A percentile compares a stretch with the other conserved stretches of the same genome.
Conservation (phyloP, 2,888 invertebrate species). For the Hydraecia micacea region DNA sequence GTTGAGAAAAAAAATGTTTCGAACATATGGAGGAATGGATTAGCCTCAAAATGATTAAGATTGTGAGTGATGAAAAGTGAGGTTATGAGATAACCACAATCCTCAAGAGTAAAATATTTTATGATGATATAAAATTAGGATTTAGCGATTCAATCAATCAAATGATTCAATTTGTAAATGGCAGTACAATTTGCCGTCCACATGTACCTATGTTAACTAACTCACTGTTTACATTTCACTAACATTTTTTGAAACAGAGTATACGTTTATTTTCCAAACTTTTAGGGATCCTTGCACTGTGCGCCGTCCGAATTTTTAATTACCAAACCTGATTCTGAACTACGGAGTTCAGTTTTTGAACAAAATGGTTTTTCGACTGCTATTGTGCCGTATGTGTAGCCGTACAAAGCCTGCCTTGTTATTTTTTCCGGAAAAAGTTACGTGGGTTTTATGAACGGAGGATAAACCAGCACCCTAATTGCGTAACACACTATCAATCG, state of each 20-base stretch:
- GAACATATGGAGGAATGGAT: too few relatives aligned
- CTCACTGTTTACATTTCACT: neutral
- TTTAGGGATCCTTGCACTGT: conserved; percentile 31
- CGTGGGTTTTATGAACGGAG: neutral
- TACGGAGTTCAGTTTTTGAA: conserved; percentile 15
- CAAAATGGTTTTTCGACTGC: conserved; percentile 2
- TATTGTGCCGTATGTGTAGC: neutral
- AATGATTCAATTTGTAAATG: neutral
- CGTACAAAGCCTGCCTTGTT: neutral
- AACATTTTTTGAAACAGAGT: neutral
- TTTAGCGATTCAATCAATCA: neutral
- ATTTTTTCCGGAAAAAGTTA: neutral
- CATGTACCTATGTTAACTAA: neutral
- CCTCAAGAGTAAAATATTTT: neutral
- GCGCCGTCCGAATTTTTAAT: conserved; percentile 40
- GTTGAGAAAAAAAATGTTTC: too few relatives aligned
- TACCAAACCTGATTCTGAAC: conserved; percentile 26
- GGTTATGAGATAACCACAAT: neutral
- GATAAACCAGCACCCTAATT: too few relatives aligned
- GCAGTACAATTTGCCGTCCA: neutral
- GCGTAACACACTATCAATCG: too few relatives aligned
- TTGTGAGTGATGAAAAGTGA: neutral
- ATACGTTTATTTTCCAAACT: conserved; percentile 42
- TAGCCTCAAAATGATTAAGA: neutral
- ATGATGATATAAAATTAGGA: neutral